Percentiles rank a stretch among this genome's conserved stretches.
Conservation (phyloP, 2,113 vertebrate genomes). For the Leucopsar rothschildi region DNA sequence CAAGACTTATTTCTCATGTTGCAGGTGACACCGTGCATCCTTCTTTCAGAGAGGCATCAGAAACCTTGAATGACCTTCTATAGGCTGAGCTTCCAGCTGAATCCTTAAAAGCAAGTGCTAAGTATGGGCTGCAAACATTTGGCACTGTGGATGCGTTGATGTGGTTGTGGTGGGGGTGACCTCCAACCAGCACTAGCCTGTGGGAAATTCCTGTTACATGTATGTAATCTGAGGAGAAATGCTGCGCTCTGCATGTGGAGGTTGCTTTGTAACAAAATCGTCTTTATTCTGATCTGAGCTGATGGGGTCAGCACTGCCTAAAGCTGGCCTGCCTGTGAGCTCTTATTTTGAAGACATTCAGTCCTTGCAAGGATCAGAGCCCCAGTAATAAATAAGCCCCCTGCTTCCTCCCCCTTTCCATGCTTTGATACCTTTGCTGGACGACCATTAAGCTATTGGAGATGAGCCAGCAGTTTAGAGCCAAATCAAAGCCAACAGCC, state of each 20-base stretch:
- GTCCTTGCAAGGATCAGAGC: neutral
- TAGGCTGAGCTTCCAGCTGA: neutral
- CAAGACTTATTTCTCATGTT: neutral
- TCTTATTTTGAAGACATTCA: neutral
- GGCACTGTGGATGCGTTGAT: neutral
- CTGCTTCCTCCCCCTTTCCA: neutral
- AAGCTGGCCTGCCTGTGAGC: neutral
- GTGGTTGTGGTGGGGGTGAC: neutral
- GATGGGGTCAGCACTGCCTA: neutral
- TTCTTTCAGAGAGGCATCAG: neutral
- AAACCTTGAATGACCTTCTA: neutral
- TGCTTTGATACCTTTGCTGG: conserved; percentile 36
- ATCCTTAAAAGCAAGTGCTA: neutral
- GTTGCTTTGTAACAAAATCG: neutral
- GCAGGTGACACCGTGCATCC: neutral
- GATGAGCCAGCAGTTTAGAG: conserved; percentile 26
- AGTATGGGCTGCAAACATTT: neutral
- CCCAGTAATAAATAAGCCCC: neutral
- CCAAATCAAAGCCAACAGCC: conserved; percentile 42
- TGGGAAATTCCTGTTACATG: neutral
- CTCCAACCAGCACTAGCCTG: neutral
- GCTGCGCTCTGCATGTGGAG: neutral
- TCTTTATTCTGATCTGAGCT: neutral
- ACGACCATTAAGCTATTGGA: conserved; percentile 3
- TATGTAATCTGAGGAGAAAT: neutral